Evolutionary conservation across 2,797 vertebrate species (phyloP).

Genomic region (Molossus molossus): DNA sequence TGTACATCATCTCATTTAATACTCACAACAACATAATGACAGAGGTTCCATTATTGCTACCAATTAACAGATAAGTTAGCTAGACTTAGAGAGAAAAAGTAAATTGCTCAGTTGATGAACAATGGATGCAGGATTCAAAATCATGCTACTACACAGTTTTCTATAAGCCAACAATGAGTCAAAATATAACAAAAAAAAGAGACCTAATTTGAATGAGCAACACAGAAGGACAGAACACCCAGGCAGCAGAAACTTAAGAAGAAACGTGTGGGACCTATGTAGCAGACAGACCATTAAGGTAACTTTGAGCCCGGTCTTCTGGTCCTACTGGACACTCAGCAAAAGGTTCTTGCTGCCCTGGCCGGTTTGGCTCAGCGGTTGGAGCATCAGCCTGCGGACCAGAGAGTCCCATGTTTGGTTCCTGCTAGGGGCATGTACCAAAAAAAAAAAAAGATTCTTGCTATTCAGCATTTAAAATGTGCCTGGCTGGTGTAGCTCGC

Average conservation of each 20-base stretch:
- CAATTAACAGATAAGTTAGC: neutral
- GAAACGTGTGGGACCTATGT: neutral
- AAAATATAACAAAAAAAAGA: neutral
- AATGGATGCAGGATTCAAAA: neutral
- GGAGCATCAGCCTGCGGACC: too few relatives aligned
- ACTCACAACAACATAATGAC: neutral
- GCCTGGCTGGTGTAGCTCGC: too few relatives aligned
- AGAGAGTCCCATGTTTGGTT: too few relatives aligned
- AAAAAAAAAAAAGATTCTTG: constrained; percentile 78
- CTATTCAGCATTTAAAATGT: constrained; percentile 88
- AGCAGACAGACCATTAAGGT: neutral
- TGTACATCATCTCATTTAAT: neutral
- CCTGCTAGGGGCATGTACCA: too few relatives aligned
- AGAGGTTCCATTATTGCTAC: neutral
- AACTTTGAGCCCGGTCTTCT: neutral
- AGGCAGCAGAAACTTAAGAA: neutral
- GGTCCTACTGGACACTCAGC: constrained; percentile 87
- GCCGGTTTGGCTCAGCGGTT: too few relatives aligned
- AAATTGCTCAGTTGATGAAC: neutral
- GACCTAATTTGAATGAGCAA: neutral
- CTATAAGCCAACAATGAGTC: neutral
- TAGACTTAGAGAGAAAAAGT: neutral
- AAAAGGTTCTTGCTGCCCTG: constrained; percentile 86
- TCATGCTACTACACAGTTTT: neutral
- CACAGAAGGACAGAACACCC: neutral